Conservation (phyloP, 1,140 invertebrate species). For the Drosophila lini region DNA sequence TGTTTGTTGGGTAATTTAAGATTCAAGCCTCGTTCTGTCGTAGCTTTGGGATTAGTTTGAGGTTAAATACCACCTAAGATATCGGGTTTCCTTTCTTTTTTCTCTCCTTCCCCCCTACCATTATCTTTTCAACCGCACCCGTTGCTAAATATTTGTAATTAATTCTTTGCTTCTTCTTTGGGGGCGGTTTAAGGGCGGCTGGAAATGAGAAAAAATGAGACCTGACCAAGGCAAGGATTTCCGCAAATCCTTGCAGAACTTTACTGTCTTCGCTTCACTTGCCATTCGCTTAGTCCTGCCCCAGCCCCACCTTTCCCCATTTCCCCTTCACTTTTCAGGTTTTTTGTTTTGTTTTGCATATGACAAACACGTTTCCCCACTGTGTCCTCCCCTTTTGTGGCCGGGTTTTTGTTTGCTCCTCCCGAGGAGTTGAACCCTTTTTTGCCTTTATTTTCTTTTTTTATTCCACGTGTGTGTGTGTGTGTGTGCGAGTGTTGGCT, state of each 20-base stretch:
- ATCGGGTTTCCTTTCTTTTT: conserved; percentile 14
- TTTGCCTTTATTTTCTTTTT: conserved; percentile 19
- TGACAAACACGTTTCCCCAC: conserved; percentile 44
- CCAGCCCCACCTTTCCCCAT: not conserved
- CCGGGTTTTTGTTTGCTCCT: conserved; percentile 63
- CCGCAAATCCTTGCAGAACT: conserved; percentile 23
- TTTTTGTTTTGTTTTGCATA: conserved; percentile 38
- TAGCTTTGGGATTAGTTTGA: conserved; percentile 9
- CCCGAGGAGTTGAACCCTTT: conserved; percentile 70
- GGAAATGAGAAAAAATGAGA: conserved; percentile 16
- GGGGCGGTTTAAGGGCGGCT: conserved; percentile 13
- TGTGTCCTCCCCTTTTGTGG: conserved; percentile 43
- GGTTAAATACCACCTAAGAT: conserved; percentile 16
- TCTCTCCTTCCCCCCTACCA: not conserved
- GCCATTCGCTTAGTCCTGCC: conserved; percentile 7
- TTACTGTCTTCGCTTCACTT: conserved; percentile 34
- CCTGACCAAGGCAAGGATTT: conserved; percentile 17
- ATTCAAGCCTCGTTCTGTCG: not conserved
- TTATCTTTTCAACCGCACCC: conserved; percentile 8
- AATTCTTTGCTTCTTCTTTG: conserved; percentile 8
- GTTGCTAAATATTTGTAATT: conserved; percentile 29
- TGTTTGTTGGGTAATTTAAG: not conserved
- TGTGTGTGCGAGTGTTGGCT: conserved; percentile 46
- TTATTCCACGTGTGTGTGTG: conserved; percentile 1
- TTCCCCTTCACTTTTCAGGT: not conserved